phyloP scores from a whole-genome alignment of 2,888 invertebrate genomes.

The Brachyptera putata region DNA sequence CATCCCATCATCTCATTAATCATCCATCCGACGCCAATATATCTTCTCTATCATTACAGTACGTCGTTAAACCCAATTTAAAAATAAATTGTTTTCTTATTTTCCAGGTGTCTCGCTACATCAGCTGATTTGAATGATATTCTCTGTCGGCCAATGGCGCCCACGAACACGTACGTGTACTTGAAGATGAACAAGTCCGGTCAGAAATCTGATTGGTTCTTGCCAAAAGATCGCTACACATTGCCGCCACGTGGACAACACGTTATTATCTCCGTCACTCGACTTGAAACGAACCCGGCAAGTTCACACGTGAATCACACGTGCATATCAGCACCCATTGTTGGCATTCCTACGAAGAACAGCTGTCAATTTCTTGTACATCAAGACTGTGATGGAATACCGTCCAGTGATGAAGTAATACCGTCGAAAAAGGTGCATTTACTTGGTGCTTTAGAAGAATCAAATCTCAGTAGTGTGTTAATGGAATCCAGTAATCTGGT shows the following conservation, averaged over 20 bases:
- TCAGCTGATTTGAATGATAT: background rate
- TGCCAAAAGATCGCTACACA: background rate
- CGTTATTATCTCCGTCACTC: background rate
- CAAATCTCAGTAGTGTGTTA: no score
- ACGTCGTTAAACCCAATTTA: no score
- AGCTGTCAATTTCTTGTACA: background rate
- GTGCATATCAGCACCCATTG: background rate
- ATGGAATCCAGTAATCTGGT: background rate
- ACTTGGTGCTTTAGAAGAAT: background rate
- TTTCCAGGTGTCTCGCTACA: background rate
- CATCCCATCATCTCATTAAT: no score
- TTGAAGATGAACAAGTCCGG: background rate
- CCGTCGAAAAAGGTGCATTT: no score
- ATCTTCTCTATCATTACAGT: no score
- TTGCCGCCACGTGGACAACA: background rate
- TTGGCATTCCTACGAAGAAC: background rate
- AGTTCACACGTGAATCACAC: background rate
- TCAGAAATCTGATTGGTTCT: background rate
- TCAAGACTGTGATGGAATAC: background rate
- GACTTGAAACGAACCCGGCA: no score
- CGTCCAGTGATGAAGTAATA: no score
- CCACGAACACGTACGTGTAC: background rate
- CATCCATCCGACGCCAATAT: no score
- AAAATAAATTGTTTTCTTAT: background rate
- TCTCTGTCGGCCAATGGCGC: background rate